Evolutionary conservation across 2,888 invertebrate genomes (phyloP).

Genomic region (Rotaria magnacalcarata): DNA sequence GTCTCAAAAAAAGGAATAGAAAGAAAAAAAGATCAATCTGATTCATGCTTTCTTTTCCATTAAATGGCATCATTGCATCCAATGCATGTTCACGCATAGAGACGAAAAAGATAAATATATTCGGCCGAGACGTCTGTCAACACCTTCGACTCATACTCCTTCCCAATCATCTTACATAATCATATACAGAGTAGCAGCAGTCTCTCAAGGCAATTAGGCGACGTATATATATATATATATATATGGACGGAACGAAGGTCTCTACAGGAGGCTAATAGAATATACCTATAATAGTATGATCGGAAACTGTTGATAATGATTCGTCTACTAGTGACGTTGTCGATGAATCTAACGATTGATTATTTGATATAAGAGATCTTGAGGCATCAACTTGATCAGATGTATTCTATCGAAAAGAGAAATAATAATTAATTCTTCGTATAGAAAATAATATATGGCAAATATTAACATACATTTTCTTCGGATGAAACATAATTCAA

Average conservation of each 20-base stretch:
- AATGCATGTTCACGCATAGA: not conserved
- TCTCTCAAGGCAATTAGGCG: slow-evolving; percentile 13
- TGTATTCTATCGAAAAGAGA: not conserved
- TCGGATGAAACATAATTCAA: not conserved
- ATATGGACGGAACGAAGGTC: not conserved
- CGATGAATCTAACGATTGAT: not conserved
- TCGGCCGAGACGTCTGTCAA: not conserved
- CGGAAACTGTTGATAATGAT: not conserved
- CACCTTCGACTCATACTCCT: not conserved
- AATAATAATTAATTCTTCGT: not conserved
- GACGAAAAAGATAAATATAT: not conserved
- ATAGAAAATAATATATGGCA: not conserved
- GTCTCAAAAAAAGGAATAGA: not conserved
- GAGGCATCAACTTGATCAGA: not conserved
- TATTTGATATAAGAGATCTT: not conserved
- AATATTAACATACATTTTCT: not conserved
- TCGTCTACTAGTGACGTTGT: not conserved
- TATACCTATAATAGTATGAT: not conserved
- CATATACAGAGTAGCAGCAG: not conserved
- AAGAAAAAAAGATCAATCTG: not conserved
- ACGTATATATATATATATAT: not conserved
- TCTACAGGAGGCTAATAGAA: not conserved
- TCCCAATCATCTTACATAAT: slow-evolving; percentile 16
- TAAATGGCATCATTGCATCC: not conserved
- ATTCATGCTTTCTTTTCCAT: slow-evolving; percentile 5